Evolutionary conservation across 2,797 vertebrate genomes (phyloP), one percentile per base, ranked within the genome.

Genomic region (Crypturellus tataupa): DNA sequence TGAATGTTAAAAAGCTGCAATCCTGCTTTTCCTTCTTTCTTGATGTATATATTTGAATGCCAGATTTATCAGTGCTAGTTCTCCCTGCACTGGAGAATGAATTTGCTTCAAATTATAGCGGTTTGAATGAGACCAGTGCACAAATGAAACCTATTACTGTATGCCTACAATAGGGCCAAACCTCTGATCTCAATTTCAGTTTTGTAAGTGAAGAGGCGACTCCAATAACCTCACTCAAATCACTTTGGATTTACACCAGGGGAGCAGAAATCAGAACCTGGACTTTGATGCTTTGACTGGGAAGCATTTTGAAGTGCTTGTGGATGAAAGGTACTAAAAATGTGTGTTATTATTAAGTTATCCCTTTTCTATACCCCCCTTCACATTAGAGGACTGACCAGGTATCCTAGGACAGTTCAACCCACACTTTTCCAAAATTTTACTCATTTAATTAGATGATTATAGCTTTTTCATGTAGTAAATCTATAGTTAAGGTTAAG

Each of bases 391-490:
- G 53, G 33, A 31, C 53, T 80, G 87, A 77, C 89, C 53, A 42
- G 77, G 68, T 71, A 90, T 86, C 49, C 73, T 81, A 76, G 21
- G 63, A 67, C 2, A 3, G 55, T 89, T 95, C 60, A 95, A 55
- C 55, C 77, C 93, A 85, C 80, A 87, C 59, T 91, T 69, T 59
- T 63, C 67, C 70, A 82, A 82, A 93, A 85, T 93, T 60, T 94
- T 86, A 87, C 78, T 49, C 12, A 51, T 88, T 94, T 91, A 96
- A 96, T 95, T 91, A 90, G 89, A 96, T 94, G 78, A 96, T 96
- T 94, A 93, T 80, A 94, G 64, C 25, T 87, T 31, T 33, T 75
- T 84, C 58, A 86, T 94, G 51, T 80, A 23, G 40, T 87, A 93
- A 88, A 64, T 90, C 78, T 82, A n/a, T 49, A 59, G 83, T 87